Evolutionary conservation across 2,888 invertebrate species (phyloP), one percentile per base, ranked within the genome.

Genomic region (Erebia ligea): DNA sequence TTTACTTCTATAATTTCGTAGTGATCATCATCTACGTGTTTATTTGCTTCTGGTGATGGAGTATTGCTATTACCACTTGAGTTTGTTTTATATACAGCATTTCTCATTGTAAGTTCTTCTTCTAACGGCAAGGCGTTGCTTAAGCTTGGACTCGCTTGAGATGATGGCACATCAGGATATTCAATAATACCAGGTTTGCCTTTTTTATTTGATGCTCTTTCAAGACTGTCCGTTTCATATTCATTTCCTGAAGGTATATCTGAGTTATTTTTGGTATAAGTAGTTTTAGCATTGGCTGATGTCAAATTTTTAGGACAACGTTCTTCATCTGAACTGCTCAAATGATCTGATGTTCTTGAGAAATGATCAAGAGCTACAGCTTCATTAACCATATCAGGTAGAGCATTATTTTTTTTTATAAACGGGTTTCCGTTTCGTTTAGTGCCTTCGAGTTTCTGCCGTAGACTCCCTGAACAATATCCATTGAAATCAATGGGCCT

Each of bases 71-170:
- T 94, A 71, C 94, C 95, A 40, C 94, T 95, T 0, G 95, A 95
- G 76, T 94, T 89, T 9, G 93, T 90, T 84, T 96, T 95, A 75
- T 96, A 96, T 2, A 97, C 94, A 3, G 96, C 96, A 81, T 97
- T 97, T 78, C 95, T 94, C 93, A 97, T 96, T 34, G 96, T 97
- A 76, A 97, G 89, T 85, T 97, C 97, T 90, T 97, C 97, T 81
- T 97, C 97, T 83, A 97, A 91, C 0, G 97, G 97, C 68, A 97
- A 84, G 1, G 96, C 96, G 2, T 95, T 94, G 76, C 96, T 96
- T 70, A 96, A 85, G 75, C 96, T 96, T 3, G 97, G 96, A 80
- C 96, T 96, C 0, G 96, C 95, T 79, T 96, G 96, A 8, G 95
- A 95, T 19, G 95, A 95, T 0, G 95, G 94, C 6, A 95, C 86